Percentiles rank a stretch among this genome's conserved stretches.
phyloP scores from a whole-genome alignment of 2,888 invertebrate species.

The Galerucella pusilla region DNA sequence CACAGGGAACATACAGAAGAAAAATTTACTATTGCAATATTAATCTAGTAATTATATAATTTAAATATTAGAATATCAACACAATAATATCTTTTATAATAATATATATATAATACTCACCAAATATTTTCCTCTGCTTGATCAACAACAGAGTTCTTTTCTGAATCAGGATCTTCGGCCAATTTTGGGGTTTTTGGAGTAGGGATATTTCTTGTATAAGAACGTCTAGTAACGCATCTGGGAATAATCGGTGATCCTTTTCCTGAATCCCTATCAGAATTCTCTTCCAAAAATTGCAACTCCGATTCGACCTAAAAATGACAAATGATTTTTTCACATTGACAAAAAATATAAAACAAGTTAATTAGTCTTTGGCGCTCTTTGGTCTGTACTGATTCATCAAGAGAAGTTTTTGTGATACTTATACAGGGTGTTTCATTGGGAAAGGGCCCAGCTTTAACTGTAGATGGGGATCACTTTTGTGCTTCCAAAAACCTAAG shows the following conservation, averaged over 20 bases:
- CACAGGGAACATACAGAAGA: no score
- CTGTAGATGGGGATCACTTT: no score
- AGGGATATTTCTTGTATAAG: conserved; percentile 60
- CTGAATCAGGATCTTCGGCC: conserved; percentile 46
- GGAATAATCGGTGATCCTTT: conserved; percentile 58
- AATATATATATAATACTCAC: conserved; percentile 14
- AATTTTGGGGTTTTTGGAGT: conserved; percentile 63
- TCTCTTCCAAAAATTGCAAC: conserved; percentile 58
- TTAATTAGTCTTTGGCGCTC: no score
- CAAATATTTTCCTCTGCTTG: conserved; percentile 21
- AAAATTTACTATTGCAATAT: no score
- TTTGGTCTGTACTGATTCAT: no score
- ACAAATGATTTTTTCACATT: background rate
- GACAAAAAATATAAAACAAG: background rate
- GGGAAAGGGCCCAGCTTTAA: no score
- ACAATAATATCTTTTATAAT: background rate
- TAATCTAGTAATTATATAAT: no score
- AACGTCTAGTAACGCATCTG: conserved; percentile 61
- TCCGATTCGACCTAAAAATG: conserved; percentile 54
- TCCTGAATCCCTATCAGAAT: conserved; percentile 57
- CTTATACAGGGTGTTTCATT: no score
- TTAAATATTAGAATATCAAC: no score
- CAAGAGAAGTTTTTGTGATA: no score
- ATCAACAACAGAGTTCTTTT: conserved; percentile 33
- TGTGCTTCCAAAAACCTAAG: no score